phyloP scores from a whole-genome alignment of 2,888 invertebrate species.

The Plagodis pulveraria region DNA sequence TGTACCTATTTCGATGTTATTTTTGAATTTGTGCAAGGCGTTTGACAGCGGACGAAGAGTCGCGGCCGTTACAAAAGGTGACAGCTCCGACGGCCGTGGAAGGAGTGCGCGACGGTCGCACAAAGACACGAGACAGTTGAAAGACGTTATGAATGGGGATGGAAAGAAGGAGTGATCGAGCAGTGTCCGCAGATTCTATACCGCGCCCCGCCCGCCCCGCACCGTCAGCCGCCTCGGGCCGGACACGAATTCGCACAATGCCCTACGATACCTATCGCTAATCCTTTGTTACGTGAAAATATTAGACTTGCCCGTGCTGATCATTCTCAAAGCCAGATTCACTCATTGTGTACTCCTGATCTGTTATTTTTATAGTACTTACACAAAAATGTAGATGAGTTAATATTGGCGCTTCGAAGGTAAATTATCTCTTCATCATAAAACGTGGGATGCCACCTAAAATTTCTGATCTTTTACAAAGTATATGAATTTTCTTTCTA shows the following conservation, averaged over 20 bases:
- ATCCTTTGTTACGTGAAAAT: constrained; percentile 57
- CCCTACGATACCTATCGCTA: constrained; percentile 53
- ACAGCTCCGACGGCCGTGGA: constrained; percentile 67
- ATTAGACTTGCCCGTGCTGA: constrained; percentile 17
- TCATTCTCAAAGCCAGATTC: constrained; percentile 11
- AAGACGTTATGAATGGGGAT: constrained; percentile 78
- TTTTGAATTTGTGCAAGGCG: constrained; percentile 84
- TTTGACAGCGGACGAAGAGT: constrained; percentile 78
- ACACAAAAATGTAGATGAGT: too few species aligned
- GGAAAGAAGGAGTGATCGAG: constrained; percentile 81
- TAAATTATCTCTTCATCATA: too few species aligned
- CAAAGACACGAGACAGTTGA: constrained; percentile 74
- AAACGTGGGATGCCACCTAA: too few species aligned
- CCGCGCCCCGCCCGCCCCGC: constrained; percentile 32
- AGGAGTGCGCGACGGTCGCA: constrained; percentile 64
- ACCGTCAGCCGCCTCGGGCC: constrained; percentile 31
- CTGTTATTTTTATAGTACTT: too few species aligned
- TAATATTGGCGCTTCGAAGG: too few species aligned
- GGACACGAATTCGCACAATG: constrained; percentile 46
- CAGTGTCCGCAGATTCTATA: constrained; percentile 54
- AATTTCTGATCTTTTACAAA: too few species aligned
- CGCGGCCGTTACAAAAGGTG: constrained; percentile 73
- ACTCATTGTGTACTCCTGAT: too few species aligned
- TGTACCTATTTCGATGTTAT: constrained; percentile 70
- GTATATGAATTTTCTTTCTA: too few species aligned